Evolutionary conservation across 2,797 vertebrate genomes (phyloP), one percentile per base, ranked within the genome.

Genomic region (Chelidonichthys spinosus): DNA sequence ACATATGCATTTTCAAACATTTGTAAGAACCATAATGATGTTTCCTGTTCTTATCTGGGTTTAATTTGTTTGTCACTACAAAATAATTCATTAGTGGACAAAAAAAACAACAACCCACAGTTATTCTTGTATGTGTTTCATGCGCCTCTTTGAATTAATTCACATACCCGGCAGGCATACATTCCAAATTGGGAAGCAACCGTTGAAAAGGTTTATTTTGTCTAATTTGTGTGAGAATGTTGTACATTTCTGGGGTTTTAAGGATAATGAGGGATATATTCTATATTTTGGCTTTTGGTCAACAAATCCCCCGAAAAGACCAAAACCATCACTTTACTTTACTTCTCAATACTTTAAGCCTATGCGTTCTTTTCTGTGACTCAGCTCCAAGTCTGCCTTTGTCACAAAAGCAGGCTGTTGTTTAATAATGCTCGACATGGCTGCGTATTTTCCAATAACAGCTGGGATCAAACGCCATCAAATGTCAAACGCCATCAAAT

Each of bases 81-180:
- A 61, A 25, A 63, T 54, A 52, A 75, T 79, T 70, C n/a, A 81
- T 77, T 79, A 74, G 55, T 43, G 35, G 32, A 54, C 61, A 69
- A 69, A 63, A 49, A 47, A n/a, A 25, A n/a, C n/a, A 25, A 25
- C 25, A 25, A 25, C 25, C 25, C 36, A n/a, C 36, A 32, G 52
- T 47, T 63, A 5, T 60, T 87, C 1, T 69, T n/a, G 14, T 8
- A 6, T 49, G 6, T 52, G 4, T 56, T 35, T 63, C 32, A 55
- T 44, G 39, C 7, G 15, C 8, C 1, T 3, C 54, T 46, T 33
- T 61, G 18, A 63, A 69, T 64, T 9, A 33, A 69, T 79, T 59
- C 55, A 32, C 55, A 43, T 14, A 59, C 10, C 37, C 43, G 78
- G 49, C 32, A 60, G 67, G 49, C n/a, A 56, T 17, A 7, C 40